Evolutionary conservation across 2,113 vertebrate species (phyloP).

Genomic region (Psilopogon haemacephalus): DNA sequence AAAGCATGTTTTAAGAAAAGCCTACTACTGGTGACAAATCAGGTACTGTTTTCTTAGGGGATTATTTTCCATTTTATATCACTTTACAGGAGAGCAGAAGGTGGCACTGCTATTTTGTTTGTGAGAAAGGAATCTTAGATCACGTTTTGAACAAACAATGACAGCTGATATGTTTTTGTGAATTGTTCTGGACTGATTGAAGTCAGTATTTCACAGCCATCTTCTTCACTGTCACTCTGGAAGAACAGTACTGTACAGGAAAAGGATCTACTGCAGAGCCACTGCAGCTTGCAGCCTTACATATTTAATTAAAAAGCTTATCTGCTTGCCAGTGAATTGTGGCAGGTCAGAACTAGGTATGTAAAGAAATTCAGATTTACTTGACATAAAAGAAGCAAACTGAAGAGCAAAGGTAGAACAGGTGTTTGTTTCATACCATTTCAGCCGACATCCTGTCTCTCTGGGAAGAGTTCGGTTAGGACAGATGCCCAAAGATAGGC

Average conservation of each 20-base stretch:
- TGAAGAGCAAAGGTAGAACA: not conserved
- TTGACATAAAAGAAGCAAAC: accelerated
- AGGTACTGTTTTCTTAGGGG: not conserved
- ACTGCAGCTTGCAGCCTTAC: not conserved
- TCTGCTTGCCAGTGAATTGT: not conserved
- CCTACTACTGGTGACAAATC: not conserved
- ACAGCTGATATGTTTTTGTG: not conserved
- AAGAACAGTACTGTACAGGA: not conserved
- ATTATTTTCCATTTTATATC: not conserved
- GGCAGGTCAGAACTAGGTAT: not conserved
- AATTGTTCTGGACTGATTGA: not conserved
- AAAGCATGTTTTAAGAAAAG: not conserved
- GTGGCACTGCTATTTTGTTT: not conserved
- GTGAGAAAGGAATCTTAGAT: not conserved
- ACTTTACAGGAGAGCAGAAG: not conserved
- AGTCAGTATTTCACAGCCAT: not conserved
- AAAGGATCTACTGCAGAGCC: not conserved
- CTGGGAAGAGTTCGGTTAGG: not conserved
- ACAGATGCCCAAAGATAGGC: not conserved
- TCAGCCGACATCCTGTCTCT: not conserved
- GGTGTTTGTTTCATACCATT: not conserved
- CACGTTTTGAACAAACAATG: not conserved
- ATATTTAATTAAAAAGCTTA: not conserved
- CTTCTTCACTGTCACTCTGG: not conserved
- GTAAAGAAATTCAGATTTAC: not conserved